phyloP scores from a whole-genome alignment of 2,797 vertebrate species.

The Manis pentadactyla region DNA sequence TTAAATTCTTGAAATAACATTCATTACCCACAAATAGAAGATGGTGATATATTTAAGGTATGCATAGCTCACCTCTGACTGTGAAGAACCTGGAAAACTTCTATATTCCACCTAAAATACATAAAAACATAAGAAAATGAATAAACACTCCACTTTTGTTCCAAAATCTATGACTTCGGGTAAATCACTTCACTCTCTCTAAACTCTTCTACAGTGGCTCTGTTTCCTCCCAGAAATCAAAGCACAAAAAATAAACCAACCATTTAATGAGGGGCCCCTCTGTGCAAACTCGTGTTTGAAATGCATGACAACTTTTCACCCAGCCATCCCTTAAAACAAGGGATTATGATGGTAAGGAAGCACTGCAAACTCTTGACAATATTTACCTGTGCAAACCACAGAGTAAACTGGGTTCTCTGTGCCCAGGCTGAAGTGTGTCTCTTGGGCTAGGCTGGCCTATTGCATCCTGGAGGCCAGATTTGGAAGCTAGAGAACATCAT shows the following conservation, averaged over 20 bases:
- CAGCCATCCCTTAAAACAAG: background rate
- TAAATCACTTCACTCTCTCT: background rate
- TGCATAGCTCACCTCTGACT: slow-evolving; percentile 86
- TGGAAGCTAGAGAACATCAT: background rate
- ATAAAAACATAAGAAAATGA: slow-evolving; percentile 73
- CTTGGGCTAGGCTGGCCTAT: background rate
- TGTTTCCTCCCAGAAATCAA: background rate
- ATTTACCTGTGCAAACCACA: background rate
- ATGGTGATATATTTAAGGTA: background rate
- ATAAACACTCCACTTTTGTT: slow-evolving; percentile 19
- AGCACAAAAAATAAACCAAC: background rate
- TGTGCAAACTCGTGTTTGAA: background rate
- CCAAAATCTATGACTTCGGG: background rate
- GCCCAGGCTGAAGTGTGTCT: background rate
- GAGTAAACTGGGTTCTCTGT: background rate
- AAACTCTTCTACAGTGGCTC: background rate
- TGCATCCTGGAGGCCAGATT: background rate
- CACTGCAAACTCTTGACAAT: background rate
- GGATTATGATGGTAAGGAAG: background rate
- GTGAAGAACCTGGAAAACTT: slow-evolving; percentile 81
- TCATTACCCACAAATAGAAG: background rate
- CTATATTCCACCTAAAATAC: slow-evolving; percentile 84
- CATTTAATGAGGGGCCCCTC: fast-evolving
- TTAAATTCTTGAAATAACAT: slow-evolving; percentile 73
- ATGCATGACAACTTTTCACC: background rate